Conservation (phyloP, 1,140 invertebrate species). For the Lamellibrachia luymesi region DNA sequence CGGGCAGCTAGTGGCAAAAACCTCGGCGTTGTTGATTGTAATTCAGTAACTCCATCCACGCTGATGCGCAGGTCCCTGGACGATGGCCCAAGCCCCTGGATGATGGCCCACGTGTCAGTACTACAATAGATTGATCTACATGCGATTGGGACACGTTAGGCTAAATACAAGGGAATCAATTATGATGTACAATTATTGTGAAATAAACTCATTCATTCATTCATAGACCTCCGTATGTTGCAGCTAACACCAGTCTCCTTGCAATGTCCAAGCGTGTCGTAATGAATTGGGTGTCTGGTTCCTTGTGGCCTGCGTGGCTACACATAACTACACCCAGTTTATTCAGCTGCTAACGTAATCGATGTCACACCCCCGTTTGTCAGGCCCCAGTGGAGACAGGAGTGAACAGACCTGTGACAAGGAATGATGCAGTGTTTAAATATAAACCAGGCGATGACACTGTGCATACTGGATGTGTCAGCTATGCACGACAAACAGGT, state of each 20-base stretch:
- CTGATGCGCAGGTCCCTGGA: not conserved
- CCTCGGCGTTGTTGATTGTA: not conserved
- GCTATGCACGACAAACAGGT: not conserved
- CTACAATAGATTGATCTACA: not conserved
- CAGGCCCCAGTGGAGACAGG: not conserved
- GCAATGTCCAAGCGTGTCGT: not conserved
- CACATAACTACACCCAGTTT: not conserved
- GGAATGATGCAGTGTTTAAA: not conserved
- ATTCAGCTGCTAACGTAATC: not conserved
- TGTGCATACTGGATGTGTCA: not conserved
- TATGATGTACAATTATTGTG: too few species aligned
- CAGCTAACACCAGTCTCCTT: not conserved
- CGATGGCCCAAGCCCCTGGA: too few species aligned
- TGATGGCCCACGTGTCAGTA: not conserved
- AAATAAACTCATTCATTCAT: too few species aligned
- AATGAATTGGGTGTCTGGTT: not conserved
- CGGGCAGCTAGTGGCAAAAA: too few species aligned
- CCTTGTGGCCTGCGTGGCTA: not conserved
- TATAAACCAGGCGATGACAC: not conserved
- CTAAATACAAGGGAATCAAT: too few species aligned
- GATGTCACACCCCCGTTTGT: not conserved
- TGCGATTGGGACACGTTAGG: not conserved
- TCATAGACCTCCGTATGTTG: not conserved
- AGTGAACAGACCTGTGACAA: not conserved
- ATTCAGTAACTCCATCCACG: not conserved